phyloP scores from a whole-genome alignment of 2,888 invertebrate species.

The Strigamia transsilvanica region DNA sequence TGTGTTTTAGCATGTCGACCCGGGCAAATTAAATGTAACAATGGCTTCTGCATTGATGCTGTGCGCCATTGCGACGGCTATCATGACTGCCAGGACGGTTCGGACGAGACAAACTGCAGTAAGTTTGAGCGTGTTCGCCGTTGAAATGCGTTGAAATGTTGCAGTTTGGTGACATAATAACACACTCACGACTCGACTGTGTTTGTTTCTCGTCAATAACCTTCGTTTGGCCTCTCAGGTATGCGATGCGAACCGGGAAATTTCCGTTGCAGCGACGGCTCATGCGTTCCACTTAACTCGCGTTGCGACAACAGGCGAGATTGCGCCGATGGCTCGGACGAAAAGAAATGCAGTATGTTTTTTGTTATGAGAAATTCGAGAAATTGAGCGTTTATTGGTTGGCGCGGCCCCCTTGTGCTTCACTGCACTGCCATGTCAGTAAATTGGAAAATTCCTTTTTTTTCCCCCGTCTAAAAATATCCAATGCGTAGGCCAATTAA shows the following conservation, averaged over 20 bases:
- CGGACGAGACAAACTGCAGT: conserved; percentile 70
- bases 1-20: conserved; percentile 58
- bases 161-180: neutral
- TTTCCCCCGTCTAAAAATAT: neutral
- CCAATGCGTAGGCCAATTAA: neutral
- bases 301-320: conserved; percentile 74
- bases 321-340: conserved; percentile 72
- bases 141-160: neutral
- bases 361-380: conserved; percentile 17
- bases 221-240: conserved; percentile 48
- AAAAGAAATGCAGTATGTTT: conserved; percentile 68
- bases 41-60: conserved; percentile 61
- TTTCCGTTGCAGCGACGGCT: conserved; percentile 74
- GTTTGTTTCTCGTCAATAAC: conserved; percentile 33
- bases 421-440: neutral
- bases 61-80: conserved; percentile 56
- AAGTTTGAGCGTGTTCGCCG: conserved; percentile 59
- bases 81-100: conserved; percentile 65
- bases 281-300: conserved; percentile 71
- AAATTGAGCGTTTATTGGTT: conserved; percentile 54
- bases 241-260: conserved; percentile 59
- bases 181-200: conserved; percentile 16
- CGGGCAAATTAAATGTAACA: conserved; percentile 61
- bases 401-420: neutral
- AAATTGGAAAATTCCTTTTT: neutral